These are phyloP conservation scores for Rhea pennata DNA, from an alignment of 2,113 vertebrate genomes.

Conservation along the genomic window DNA sequence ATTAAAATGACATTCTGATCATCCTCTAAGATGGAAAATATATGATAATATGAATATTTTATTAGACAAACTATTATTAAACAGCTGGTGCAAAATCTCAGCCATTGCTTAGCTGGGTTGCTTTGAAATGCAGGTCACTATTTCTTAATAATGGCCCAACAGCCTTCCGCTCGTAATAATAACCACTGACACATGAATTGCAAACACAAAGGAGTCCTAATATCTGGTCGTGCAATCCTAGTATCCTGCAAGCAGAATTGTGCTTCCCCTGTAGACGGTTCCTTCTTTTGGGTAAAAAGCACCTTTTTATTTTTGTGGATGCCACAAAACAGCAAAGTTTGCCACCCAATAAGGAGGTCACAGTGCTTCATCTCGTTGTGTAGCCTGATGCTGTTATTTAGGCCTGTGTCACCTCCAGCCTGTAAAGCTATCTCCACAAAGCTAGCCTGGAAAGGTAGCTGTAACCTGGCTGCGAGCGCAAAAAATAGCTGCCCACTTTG, in stretches of 20 bases:
- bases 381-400: too few species aligned
- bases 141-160: slow-evolving; percentile 42
- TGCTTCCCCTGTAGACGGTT: neutral
- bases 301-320: neutral
- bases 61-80: slow-evolving; percentile 77
- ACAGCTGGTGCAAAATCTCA: slow-evolving; percentile 50
- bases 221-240: neutral
- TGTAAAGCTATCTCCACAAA: neutral
- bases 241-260: neutral
- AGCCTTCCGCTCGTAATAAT: neutral
- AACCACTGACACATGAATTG: neutral
- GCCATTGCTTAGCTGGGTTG: neutral
- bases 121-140: slow-evolving; percentile 45
- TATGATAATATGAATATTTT: slow-evolving; percentile 81
- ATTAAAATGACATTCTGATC: slow-evolving; percentile 78
- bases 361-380: neutral
- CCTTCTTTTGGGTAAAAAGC: neutral
- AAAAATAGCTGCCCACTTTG: neutral
- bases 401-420: neutral
- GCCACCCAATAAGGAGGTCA: neutral
- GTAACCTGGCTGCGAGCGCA: neutral
- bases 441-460: neutral
- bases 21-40: slow-evolving; percentile 69
- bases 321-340: neutral
- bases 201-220: neutral